Percentiles rank a stretch among this genome's conserved stretches.
Conservation (phyloP, 2,888 invertebrate species). For the Metallyticus violacea region DNA sequence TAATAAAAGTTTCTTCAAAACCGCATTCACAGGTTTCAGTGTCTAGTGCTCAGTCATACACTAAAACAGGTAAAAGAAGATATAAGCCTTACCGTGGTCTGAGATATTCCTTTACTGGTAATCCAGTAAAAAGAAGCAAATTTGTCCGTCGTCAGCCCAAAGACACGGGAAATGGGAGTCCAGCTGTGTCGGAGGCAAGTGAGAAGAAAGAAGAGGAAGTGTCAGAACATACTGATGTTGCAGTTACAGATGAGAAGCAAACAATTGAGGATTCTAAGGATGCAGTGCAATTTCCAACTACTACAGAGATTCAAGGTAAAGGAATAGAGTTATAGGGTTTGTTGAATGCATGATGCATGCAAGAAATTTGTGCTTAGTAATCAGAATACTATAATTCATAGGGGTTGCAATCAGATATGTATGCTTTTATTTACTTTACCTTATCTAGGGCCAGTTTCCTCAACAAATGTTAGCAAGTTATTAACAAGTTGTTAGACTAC, state of each 20-base stretch:
- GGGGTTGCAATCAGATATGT: too few relatives aligned
- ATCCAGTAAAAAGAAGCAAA: slow-evolving; percentile 28
- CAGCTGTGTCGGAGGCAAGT: not conserved
- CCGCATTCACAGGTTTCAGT: not conserved
- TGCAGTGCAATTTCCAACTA: not conserved
- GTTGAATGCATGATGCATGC: not conserved
- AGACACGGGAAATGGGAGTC: not conserved
- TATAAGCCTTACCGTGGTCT: slow-evolving; percentile 37
- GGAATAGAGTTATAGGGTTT: not conserved
- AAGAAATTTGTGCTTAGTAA: too few relatives aligned
- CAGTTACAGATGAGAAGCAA: not conserved
- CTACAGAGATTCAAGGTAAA: not conserved
- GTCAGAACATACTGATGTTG: not conserved
- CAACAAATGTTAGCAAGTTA: too few relatives aligned
- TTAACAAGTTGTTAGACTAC: too few relatives aligned
- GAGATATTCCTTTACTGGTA: slow-evolving; percentile 36
- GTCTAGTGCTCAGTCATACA: slow-evolving; percentile 20
- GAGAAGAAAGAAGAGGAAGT: not conserved
- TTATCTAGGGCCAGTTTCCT: too few relatives aligned
- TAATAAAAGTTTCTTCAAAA: not conserved
- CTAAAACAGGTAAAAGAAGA: slow-evolving; percentile 36
- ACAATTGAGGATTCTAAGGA: not conserved
- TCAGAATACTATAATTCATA: too few relatives aligned
- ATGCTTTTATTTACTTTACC: too few relatives aligned
- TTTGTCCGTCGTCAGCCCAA: not conserved